Conservation (phyloP, 2,888 invertebrate genomes). For the Craniophora ligustri region DNA sequence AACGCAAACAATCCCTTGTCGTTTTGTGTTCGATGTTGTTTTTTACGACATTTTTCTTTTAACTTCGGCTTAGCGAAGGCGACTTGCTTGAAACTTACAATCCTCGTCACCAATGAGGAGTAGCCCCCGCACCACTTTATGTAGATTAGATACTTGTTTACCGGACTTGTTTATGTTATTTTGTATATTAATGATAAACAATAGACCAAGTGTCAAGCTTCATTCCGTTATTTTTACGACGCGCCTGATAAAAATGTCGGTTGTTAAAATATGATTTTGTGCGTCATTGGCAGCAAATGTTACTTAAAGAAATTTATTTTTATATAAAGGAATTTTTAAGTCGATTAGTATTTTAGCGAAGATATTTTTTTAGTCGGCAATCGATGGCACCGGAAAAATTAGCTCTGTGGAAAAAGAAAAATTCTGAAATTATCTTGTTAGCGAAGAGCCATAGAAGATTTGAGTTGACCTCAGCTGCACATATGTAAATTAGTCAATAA, state of each 20-base stretch:
- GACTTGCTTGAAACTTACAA: constrained; percentile 33
- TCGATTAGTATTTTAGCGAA: too few species aligned
- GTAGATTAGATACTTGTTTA: constrained; percentile 57
- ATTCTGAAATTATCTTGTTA: too few species aligned
- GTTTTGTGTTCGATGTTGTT: constrained; percentile 46
- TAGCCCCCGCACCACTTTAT: constrained; percentile 36
- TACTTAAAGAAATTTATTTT: too few species aligned
- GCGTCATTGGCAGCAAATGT: constrained; percentile 7
- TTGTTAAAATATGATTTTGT: constrained; percentile 7
- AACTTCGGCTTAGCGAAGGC: constrained; percentile 39
- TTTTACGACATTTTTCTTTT: constrained; percentile 50
- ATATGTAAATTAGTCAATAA: too few species aligned
- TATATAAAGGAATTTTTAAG: too few species aligned
- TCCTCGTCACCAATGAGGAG: constrained; percentile 22
- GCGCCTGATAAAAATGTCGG: constrained; percentile 24
- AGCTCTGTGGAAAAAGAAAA: too few species aligned
- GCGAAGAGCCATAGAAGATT: too few species aligned
- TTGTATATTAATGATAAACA: constrained; percentile 38
- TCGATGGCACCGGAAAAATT: too few species aligned
- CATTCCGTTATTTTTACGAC: constrained; percentile 45
- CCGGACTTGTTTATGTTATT: constrained; percentile 39
- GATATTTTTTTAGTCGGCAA: too few species aligned
- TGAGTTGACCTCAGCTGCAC: too few species aligned
- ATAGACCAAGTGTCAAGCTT: constrained; percentile 39
- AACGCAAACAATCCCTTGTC: constrained; percentile 45